Conservation (phyloP, 1,140 invertebrate genomes). For the Dinothrombium tinctorium region DNA sequence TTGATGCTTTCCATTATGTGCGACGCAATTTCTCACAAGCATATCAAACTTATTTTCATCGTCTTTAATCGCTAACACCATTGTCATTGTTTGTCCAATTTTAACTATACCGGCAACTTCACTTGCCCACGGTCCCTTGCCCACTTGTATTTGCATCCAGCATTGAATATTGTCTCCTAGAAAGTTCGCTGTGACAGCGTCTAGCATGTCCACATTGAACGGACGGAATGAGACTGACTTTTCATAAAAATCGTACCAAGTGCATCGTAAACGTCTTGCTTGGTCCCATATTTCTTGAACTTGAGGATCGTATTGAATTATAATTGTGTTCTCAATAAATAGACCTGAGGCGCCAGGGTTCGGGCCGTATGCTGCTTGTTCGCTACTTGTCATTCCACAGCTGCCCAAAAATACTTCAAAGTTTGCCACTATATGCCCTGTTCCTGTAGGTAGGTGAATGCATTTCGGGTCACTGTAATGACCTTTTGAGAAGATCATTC, state of each 20-base stretch:
- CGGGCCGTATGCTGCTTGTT: slow-evolving; percentile 2
- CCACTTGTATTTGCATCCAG: slow-evolving; percentile 90
- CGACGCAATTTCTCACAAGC: slow-evolving; percentile 77
- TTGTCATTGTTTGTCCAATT: slow-evolving; percentile 88
- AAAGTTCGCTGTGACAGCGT: slow-evolving; percentile 79
- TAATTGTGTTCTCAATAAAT: slow-evolving; percentile 82
- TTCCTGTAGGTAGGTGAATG: slow-evolving; percentile 56
- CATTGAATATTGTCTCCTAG: slow-evolving; percentile 78
- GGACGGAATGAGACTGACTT: slow-evolving; percentile 77
- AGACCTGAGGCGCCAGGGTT: slow-evolving; percentile 22
- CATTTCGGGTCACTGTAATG: slow-evolving; percentile 66
- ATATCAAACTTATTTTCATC: slow-evolving; percentile 89
- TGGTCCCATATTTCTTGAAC: slow-evolving; percentile 60
- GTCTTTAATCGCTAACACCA: slow-evolving; percentile 85
- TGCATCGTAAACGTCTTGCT: slow-evolving; percentile 59
- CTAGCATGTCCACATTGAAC: slow-evolving; percentile 70
- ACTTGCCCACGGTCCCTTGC: slow-evolving; percentile 81
- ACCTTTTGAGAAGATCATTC: slow-evolving; percentile 80
- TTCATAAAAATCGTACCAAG: slow-evolving; percentile 86
- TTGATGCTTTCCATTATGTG: slow-evolving; percentile 73
- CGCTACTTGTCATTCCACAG: slow-evolving; percentile 16
- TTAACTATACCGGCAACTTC: slow-evolving; percentile 82
- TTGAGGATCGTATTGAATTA: slow-evolving; percentile 80
- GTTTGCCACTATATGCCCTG: slow-evolving; percentile 61
- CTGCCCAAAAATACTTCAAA: slow-evolving; percentile 67